A percentile compares a stretch with the other conserved stretches of the same genome.
Evolutionary conservation across 2,797 vertebrate species (phyloP).

Genomic region (Adrianichthys oophorus): DNA sequence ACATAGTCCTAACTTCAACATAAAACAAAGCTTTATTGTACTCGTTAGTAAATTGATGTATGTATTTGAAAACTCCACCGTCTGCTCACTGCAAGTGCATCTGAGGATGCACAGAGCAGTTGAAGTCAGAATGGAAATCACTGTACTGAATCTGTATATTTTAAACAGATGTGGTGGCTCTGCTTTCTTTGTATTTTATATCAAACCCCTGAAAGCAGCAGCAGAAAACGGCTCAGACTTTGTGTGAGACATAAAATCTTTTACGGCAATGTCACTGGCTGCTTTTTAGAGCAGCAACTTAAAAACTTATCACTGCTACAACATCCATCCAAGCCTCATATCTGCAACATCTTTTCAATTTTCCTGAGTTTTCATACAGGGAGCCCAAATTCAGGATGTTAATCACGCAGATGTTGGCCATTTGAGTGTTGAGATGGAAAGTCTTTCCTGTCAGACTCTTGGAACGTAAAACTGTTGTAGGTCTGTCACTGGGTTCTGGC

Average conservation of each 20-base stretch:
- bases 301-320: constrained; percentile 23
- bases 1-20: constrained; percentile 4
- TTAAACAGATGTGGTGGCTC: constrained; percentile 57
- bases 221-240: constrained; percentile 31
- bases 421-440: constrained; percentile 47
- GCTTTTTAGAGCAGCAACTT: constrained; percentile 13
- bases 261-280: constrained; percentile 51
- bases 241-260: constrained; percentile 46
- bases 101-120: constrained; percentile 23
- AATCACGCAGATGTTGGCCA: constrained; percentile 59
- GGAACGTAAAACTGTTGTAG: constrained; percentile 22
- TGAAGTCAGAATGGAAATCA: constrained; percentile 41
- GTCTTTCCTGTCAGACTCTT: constrained; percentile 47
- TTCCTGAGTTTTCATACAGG: constrained; percentile 19
- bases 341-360: constrained; percentile 57
- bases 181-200: constrained; percentile 54
- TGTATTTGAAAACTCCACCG: constrained; percentile 18
- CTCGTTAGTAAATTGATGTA: constrained; percentile 4
- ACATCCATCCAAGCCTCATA: constrained; percentile 9
- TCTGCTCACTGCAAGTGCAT: constrained; percentile 6
- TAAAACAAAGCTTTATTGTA: constrained; percentile 1
- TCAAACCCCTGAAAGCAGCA: constrained; percentile 55
- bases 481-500: constrained; percentile 40
- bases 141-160: constrained; percentile 37
- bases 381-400: constrained; percentile 44